Evolutionary conservation across 2,113 vertebrate genomes (phyloP), one percentile per base, ranked within the genome.

Genomic region (Mormoops blainvillei): DNA sequence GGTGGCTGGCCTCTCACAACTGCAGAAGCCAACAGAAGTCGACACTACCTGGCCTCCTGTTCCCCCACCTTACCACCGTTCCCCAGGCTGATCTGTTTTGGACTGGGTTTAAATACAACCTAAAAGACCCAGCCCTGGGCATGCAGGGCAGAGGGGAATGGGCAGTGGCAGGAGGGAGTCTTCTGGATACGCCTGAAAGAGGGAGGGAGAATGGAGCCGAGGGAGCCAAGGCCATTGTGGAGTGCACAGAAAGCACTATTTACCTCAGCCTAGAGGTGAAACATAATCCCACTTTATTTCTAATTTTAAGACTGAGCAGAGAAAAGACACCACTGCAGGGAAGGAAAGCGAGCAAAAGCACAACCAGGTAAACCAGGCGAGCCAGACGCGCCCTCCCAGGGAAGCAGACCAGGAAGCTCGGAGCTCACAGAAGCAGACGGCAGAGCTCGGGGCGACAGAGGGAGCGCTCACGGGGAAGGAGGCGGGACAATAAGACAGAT

Each of bases 201-300:
- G 14, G 48, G 45, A 50, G 67, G 11, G 31, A 71, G 38, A 89
- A 85, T 41, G 5, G 41, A 71, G n/a, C 48, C 54, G 19, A 52
- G 31, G 56, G 7, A 36, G 16, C 15, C 26, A 78, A 50, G 14
- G 28, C 6, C 63, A 73, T 4, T 36, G 36, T 48, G 13, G 19
- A 24, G 28, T 68, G 4, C 5, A 45, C 26, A 74, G 36, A 88
- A 96, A 88, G 16, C 52, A 91, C 19, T 41, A 52, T 68, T 89
- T 61, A 88, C 12, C 15, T 87, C 91, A 93, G 24, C 18, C 26
- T 5, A 90, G 48, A 88, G 4, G 43, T 78, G 22, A 96, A 58
- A 11, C 11, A 76, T 8, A 68, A 41, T 95, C 36, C 61, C 31
- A 26, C 20, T 97, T 97, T 97, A 97, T 98, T 98, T 96, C 74